Base-by-base conservation (phyloP, 2,113 vertebrate genomes). In the Nicator chloris region DNA sequence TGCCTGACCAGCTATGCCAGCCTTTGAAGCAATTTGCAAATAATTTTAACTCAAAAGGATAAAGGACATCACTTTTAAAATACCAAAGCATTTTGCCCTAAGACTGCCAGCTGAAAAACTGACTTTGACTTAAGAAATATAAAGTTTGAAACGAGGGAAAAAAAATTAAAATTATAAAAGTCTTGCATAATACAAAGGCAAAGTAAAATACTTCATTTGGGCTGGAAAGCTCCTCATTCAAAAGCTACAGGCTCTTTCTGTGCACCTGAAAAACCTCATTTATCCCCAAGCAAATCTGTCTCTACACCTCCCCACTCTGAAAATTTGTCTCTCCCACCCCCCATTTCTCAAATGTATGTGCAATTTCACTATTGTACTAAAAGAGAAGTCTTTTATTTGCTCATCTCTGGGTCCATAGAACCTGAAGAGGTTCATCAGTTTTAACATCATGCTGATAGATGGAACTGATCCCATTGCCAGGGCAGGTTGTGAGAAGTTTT, bases 331-430 rank as follows among this genome's bases (percentile, higher is more conserved):
- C 27, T 45, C 24, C 9, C 8, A 19, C 2, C 7, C 4, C 10
- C 17, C 22, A 1, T 61, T 64, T 28, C 1, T 2, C 33, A 14
- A 10, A 14, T 7, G 3, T 35, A 9, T 7, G 6, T 65, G 15
- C 28, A 28, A 49, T 49, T 70, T 45, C 26, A 13, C 10, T 69
- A 5, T 0, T 59, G 61, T 27, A 59, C 37, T 31, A n/a, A 69
- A 71, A n/a, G 17, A 65, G 3, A 59, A 59, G 50, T n/a, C 12
- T 40, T 65, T 28, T 42, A 28, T 65, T 54, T 66, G 30, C 20
- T 73, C 20, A 22, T 20, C 35, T 57, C 50, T n/a, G 35, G 19
- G 16, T 35, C 24, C 0, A 0, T 1, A 12, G 47, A 47, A 45
- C 70, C 56, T n/a, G 18, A 51, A 54, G 28, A 26, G 56, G 15